phyloP scores from a whole-genome alignment of 2,797 vertebrate genomes.

The Mus minutoides region DNA sequence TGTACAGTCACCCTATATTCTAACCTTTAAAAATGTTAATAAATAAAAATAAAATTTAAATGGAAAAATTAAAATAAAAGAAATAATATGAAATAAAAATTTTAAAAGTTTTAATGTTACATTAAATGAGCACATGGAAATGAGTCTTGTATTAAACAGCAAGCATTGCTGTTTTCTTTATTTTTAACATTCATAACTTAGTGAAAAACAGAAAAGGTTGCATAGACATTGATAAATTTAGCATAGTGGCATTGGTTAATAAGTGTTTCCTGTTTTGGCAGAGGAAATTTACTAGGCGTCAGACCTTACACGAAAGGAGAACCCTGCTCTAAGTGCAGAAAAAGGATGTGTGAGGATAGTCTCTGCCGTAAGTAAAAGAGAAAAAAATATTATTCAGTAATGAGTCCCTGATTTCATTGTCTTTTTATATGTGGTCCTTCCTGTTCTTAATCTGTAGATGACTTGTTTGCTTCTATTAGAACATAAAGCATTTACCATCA shows the following conservation, averaged over 20 bases:
- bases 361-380: slow-evolving; percentile 79
- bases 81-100: neutral
- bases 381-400: neutral
- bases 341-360: slow-evolving; percentile 11
- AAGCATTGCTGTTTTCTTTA: neutral
- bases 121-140: slow-evolving; percentile 1
- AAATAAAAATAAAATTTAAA: neutral
- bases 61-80: neutral
- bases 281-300: slow-evolving; percentile 45
- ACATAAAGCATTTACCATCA: slow-evolving; percentile 25
- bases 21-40: neutral
- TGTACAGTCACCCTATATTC: neutral
- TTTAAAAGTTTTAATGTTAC: neutral
- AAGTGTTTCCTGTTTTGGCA: slow-evolving; percentile 56
- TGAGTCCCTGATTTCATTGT: neutral
- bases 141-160: neutral
- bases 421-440: neutral
- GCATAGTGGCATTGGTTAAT: neutral
- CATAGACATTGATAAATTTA: neutral
- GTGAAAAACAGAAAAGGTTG: neutral
- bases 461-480: neutral
- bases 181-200: slow-evolving; percentile 48
- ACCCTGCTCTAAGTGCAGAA: slow-evolving; percentile 57
- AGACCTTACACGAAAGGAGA: slow-evolving; percentile 18
- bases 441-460: neutral